Evolutionary conservation across 2,113 vertebrate species (phyloP).

Genomic region (Oncorhynchus mykiss): DNA sequence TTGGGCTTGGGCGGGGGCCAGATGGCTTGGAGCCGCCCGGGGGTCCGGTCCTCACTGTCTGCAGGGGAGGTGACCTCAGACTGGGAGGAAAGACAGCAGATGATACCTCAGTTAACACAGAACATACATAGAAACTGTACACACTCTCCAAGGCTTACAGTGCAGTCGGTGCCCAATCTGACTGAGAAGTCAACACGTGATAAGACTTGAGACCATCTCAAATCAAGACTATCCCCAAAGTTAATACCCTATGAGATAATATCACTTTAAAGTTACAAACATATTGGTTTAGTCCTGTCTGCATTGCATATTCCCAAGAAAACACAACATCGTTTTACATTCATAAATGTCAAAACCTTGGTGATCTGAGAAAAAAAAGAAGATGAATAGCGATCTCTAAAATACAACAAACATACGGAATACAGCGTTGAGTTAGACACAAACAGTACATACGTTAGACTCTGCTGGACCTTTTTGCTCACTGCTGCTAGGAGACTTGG

Average conservation of each 20-base stretch:
- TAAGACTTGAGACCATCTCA: neutral
- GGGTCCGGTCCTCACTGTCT: slow-evolving; percentile 94
- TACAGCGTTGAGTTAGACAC: neutral
- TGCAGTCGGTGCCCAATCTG: too few relatives aligned
- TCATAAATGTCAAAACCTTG: neutral
- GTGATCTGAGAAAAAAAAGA: neutral
- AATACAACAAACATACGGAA: neutral
- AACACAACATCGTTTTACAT: neutral
- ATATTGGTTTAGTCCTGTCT: too few relatives aligned
- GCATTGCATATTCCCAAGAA: neutral
- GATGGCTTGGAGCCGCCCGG: slow-evolving; percentile 90
- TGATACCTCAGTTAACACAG: neutral
- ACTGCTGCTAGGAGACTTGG: slow-evolving; percentile 54
- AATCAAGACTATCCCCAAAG: neutral
- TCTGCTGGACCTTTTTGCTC: slow-evolving; percentile 59
- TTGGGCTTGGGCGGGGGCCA: slow-evolving; percentile 95
- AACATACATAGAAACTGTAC: neutral
- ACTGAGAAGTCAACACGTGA: neutral
- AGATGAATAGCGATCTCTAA: too few relatives aligned
- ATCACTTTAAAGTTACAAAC: too few relatives aligned
- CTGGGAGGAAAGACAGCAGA: slow-evolving; percentile 43
- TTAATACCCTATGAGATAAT: too few relatives aligned
- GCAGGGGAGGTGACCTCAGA: slow-evolving; percentile 69
- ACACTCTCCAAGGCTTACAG: neutral
- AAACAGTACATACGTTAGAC: slow-evolving; percentile 56